Evolutionary conservation across 2,113 vertebrate genomes (phyloP).

Genomic region (Sylvilagus bachmani): DNA sequence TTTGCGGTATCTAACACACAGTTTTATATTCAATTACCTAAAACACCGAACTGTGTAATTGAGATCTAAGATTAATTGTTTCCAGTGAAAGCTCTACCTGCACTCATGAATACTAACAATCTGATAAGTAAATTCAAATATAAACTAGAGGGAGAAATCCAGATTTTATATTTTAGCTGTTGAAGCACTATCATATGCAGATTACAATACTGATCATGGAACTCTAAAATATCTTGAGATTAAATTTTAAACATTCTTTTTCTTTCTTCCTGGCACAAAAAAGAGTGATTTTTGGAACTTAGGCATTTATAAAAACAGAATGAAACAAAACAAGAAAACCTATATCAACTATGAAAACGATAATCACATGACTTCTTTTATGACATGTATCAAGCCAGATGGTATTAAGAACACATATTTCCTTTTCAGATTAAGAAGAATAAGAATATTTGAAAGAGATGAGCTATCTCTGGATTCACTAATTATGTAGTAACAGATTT

Average conservation of each 20-base stretch:
- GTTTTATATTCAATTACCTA: not conserved
- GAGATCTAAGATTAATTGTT: not conserved
- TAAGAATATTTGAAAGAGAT: not conserved
- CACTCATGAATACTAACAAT: not conserved
- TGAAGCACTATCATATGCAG: not conserved
- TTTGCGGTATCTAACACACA: not conserved
- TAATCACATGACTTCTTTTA: not conserved
- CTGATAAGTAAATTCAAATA: not conserved
- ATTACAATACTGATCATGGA: not conserved
- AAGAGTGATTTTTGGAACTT: not conserved
- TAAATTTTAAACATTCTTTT: conserved; percentile 2
- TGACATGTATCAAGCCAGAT: not conserved
- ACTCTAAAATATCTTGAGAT: not conserved
- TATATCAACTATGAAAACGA: not conserved
- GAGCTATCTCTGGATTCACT: not conserved
- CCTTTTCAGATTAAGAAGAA: not conserved
- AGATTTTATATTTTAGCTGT: not conserved
- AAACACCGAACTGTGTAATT: not conserved
- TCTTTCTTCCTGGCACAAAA: not conserved
- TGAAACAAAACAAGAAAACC: not conserved
- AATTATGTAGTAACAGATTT: conserved; percentile 33
- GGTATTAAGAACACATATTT: not conserved
- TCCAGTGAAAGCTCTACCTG: not conserved
- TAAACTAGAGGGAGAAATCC: not conserved
- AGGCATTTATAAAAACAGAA: not conserved